phyloP scores from a whole-genome alignment of 1,140 invertebrate species.

The Centruroides vittatus region DNA sequence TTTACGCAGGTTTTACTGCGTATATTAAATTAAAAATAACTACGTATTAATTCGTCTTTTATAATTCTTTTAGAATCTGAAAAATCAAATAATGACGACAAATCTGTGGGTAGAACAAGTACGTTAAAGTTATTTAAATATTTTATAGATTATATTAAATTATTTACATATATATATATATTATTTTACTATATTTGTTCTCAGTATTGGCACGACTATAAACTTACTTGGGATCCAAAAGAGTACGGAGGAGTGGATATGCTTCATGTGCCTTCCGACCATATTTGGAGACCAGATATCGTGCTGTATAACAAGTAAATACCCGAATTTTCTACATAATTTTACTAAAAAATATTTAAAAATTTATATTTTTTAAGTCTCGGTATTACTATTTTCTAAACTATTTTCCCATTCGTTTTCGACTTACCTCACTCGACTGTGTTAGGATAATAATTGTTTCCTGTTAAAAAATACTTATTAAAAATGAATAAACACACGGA shows the following conservation, averaged over 20 bases:
- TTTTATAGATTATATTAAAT: not conserved
- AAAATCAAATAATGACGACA: conserved; percentile 84
- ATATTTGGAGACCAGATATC: conserved; percentile 38
- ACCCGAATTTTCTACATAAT: conserved; percentile 2
- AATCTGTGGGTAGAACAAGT: conserved; percentile 85
- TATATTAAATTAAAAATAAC: too few relatives aligned
- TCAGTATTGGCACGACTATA: conserved; percentile 34
- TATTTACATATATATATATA: too few relatives aligned
- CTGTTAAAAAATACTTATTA: too few relatives aligned
- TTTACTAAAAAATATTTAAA: not conserved
- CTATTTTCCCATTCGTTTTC: too few relatives aligned
- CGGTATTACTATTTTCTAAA: too few relatives aligned
- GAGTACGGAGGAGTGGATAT: conserved; percentile 38
- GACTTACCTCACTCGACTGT: too few relatives aligned
- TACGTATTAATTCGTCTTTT: not conserved
- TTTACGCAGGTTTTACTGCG: too few relatives aligned
- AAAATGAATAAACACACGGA: too few relatives aligned
- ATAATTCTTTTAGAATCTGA: conserved; percentile 61
- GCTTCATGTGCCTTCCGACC: conserved; percentile 37
- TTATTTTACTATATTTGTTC: not conserved
- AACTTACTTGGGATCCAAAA: conserved; percentile 34
- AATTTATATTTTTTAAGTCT: too few relatives aligned
- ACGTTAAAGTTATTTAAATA: not conserved
- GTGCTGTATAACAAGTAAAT: conserved; percentile 34
- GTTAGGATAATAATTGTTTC: too few relatives aligned